phyloP scores from a whole-genome alignment of 2,113 vertebrate genomes.

The Macrotis lagotis region DNA sequence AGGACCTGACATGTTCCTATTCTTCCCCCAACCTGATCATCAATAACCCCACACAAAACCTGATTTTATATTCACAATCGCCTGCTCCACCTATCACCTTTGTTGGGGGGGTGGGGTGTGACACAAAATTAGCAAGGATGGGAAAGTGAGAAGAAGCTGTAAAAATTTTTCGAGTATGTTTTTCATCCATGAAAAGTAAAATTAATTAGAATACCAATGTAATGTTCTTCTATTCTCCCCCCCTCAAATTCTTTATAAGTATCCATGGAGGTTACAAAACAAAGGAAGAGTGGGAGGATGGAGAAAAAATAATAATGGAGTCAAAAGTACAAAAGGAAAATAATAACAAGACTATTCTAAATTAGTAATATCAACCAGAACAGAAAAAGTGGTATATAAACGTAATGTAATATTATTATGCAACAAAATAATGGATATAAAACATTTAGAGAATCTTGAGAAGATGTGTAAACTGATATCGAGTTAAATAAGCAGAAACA shows the following conservation, averaged over 20 bases:
- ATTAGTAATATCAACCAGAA: background rate
- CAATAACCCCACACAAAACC: background rate
- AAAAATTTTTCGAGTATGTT: background rate
- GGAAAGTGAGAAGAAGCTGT: accelerated
- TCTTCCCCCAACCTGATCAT: background rate
- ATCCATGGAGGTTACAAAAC: background rate
- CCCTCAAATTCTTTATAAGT: background rate
- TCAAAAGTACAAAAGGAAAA: background rate
- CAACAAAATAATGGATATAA: background rate
- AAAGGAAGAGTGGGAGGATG: background rate
- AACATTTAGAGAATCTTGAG: background rate
- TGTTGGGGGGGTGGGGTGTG: background rate
- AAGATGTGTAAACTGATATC: background rate
- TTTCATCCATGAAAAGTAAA: background rate
- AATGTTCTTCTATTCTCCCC: background rate
- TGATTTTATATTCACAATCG: background rate
- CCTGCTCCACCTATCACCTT: background rate
- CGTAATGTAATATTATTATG: background rate
- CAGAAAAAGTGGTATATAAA: background rate
- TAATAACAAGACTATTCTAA: background rate
- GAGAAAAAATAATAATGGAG: background rate
- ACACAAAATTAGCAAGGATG: background rate
- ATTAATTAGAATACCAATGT: background rate
- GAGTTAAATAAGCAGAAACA: background rate
- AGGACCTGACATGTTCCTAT: background rate